Evolutionary conservation across 2,888 invertebrate genomes (phyloP), one percentile per base, ranked within the genome.

Genomic region (Papilio gigon): DNA sequence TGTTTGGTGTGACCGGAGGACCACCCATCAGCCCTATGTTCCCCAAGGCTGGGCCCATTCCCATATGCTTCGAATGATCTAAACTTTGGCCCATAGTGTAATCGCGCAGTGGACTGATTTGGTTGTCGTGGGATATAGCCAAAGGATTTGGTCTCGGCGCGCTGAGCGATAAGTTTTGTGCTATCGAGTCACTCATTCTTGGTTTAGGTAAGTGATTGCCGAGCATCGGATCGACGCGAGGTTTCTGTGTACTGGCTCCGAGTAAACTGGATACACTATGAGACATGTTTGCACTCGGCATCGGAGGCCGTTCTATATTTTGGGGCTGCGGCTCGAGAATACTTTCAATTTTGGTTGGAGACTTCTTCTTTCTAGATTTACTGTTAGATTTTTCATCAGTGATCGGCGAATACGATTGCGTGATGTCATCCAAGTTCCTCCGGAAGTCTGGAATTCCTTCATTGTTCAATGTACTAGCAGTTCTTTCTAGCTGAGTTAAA

Each of bases 391-490:
- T 87, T 33, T 90, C 90, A 64, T 91, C 90, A 9, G 83, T 80
- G 0, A 83, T 84, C 0, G 92, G 92, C 0, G 92, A 91, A 70
- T 92, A 92, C 0, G 92, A 92, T 65, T 92, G 90, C 1, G 92
- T 92, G 44, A 92, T 92, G 73, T 92, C 92, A 67, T 92, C 92
- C 62, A 92, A 81, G 71, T 92, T 92, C 71, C 82, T 89, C 14
- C 92, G 83, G 68, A 92, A 92, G 74, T 90, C 92, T 8, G 92
- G 92, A 77, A 90, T 79, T 4, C 91, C 86, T 66, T 91, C 91
- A 71, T 87, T 90, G 68, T 88, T 89, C 22, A 89, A 77, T 6
- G 88, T 86, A 66, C 86, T 89, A 0, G 92, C 89, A 0, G 92
- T 92, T 72, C 84, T 84, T 73, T 92, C 92, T 66, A 92, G 73